Conservation (phyloP, 2,797 vertebrate genomes). For the Diplodus sargus region DNA sequence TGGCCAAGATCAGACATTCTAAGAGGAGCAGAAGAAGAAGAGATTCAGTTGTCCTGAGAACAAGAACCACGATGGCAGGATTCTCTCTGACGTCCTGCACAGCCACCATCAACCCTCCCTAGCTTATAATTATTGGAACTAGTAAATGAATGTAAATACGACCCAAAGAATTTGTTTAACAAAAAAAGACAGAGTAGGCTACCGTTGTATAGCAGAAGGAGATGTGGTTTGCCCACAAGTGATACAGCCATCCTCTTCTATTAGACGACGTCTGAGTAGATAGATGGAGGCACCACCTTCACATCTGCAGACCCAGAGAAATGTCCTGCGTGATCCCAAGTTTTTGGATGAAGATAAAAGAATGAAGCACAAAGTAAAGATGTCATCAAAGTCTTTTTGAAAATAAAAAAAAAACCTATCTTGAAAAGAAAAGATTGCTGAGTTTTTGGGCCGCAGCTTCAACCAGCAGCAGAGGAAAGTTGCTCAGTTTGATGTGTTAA, state of each 20-base stretch:
- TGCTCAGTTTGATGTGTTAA: neutral
- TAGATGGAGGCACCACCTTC: neutral
- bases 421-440: too few relatives aligned
- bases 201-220: neutral
- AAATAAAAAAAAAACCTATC: neutral
- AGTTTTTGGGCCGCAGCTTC: neutral
- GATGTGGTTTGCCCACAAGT: neutral
- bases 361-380: neutral
- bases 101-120: neutral
- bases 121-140: neutral
- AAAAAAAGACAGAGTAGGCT: neutral
- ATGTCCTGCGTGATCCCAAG: neutral
- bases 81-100: neutral
- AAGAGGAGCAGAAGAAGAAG: neutral
- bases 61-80: neutral
- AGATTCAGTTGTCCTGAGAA: conserved; percentile 3
- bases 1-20: neutral
- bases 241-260: neutral
- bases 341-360: neutral
- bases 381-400: neutral
- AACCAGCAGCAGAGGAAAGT: neutral
- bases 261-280: neutral
- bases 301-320: neutral
- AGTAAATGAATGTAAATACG: neutral
- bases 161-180: neutral